A percentile compares a stretch with the other conserved stretches of the same genome.
phyloP scores from a whole-genome alignment of 2,113 vertebrate species.

The Ptilonorhynchus violaceus region DNA sequence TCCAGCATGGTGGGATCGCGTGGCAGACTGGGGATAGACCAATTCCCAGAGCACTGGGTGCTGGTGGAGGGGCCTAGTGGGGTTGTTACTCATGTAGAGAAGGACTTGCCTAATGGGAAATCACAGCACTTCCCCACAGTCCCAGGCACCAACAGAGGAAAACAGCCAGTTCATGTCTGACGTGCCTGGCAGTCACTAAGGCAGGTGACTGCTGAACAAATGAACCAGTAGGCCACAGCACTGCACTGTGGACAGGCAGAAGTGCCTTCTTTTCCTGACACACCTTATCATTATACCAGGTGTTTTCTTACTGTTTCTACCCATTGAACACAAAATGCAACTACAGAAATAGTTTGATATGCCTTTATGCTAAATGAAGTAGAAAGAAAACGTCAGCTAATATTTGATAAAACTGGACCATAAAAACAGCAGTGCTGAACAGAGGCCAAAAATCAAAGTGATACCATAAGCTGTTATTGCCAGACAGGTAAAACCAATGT shows the following conservation, averaged over 20 bases:
- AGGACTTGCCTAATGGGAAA: not conserved
- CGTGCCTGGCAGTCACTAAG: not conserved
- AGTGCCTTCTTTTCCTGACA: not conserved
- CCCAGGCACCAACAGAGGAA: not conserved
- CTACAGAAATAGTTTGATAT: not conserved
- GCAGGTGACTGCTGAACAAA: not conserved
- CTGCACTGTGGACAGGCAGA: accelerated
- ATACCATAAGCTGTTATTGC: not conserved
- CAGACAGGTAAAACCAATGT: not conserved
- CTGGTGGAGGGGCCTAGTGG: no score
- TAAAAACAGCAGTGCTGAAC: not conserved
- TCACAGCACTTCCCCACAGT: not conserved
- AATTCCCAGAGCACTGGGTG: not conserved
- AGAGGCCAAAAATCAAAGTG: not conserved
- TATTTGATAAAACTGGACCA: not conserved
- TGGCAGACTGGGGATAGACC: accelerated
- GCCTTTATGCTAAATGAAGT: not conserved
- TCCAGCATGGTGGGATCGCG: accelerated
- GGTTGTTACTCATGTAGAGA: not conserved
- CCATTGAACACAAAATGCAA: not conserved
- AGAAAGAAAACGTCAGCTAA: not conserved
- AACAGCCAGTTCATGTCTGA: not conserved
- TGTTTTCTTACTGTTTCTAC: not conserved
- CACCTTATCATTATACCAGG: not conserved
- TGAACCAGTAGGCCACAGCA: not conserved